Evolutionary conservation across 2,797 vertebrate genomes (phyloP).

Genomic region (Alfaro cultratus): DNA sequence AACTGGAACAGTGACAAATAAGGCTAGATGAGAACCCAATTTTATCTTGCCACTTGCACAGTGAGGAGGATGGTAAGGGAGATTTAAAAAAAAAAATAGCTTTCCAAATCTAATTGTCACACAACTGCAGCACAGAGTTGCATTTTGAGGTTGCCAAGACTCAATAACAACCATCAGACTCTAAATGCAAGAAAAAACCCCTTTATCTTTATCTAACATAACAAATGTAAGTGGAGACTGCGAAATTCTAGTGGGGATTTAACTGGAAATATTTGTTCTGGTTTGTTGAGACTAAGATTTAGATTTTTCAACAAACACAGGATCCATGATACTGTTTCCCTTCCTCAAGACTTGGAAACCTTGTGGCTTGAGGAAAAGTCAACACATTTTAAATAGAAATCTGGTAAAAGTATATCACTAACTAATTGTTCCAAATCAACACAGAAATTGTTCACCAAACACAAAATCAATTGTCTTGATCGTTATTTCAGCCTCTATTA

Average conservation of each 20-base stretch:
- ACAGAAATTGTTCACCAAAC: not conserved
- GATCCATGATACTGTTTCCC: not conserved
- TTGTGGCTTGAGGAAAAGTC: not conserved
- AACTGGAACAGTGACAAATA: not conserved
- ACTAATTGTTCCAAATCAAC: not conserved
- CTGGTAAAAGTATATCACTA: not conserved
- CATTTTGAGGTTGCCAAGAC: not conserved
- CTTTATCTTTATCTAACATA: not conserved
- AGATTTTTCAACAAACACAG: not conserved
- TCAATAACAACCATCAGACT: not conserved
- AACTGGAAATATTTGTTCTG: not conserved
- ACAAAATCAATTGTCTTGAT: not conserved
- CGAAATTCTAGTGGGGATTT: not conserved
- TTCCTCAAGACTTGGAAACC: not conserved
- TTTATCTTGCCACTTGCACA: not conserved
- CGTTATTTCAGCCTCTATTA: not conserved
- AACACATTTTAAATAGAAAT: not conserved
- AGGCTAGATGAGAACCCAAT: not conserved
- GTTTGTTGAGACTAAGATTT: not conserved
- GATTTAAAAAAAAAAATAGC: not conserved
- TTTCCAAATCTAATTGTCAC: not conserved
- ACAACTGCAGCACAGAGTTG: not conserved
- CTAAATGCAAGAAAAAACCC: not conserved
- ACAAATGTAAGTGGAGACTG: not conserved
- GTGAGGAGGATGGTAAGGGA: not conserved